phyloP scores from a whole-genome alignment of 2,797 vertebrate genomes.

The Alosa sapidissima region DNA sequence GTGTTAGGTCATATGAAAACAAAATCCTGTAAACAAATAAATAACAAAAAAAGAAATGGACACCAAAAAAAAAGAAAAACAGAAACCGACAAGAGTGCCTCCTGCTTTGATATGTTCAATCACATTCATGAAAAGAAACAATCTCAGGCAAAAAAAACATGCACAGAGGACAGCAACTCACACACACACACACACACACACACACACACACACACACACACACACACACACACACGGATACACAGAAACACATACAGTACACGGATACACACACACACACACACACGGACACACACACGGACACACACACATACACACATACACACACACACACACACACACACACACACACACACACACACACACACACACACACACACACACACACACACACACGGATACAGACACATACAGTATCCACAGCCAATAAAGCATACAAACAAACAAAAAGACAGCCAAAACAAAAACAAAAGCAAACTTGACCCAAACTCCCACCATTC shows the following conservation, averaged over 20 bases:
- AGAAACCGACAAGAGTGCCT: constrained; percentile 5
- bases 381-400: not conserved
- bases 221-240: not conserved
- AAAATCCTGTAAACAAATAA: constrained; percentile 42
- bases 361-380: not conserved
- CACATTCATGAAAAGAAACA: constrained; percentile 64
- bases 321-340: not conserved
- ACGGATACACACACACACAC: not conserved
- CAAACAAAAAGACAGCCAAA: constrained; percentile 38
- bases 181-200: constrained; percentile 39
- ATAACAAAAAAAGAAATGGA: constrained; percentile 24
- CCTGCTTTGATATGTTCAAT: constrained; percentile 62
- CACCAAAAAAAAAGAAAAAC: constrained; percentile 11
- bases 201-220: not conserved
- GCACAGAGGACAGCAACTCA: constrained; percentile 27
- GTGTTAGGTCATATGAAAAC: constrained; percentile 55
- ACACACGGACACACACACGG: not conserved
- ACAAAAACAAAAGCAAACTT: constrained; percentile 58
- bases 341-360: not conserved
- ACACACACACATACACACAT: constrained; percentile 42
- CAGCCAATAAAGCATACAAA: constrained; percentile 36
- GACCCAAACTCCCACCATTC: constrained; percentile 62
- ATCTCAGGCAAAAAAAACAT: constrained; percentile 33
- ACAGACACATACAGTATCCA: not conserved
- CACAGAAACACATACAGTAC: constrained; percentile 24